These are phyloP conservation scores for Cromileptes altivelis DNA, from an alignment of 2,113 vertebrate species.

Conservation along the genomic window DNA sequence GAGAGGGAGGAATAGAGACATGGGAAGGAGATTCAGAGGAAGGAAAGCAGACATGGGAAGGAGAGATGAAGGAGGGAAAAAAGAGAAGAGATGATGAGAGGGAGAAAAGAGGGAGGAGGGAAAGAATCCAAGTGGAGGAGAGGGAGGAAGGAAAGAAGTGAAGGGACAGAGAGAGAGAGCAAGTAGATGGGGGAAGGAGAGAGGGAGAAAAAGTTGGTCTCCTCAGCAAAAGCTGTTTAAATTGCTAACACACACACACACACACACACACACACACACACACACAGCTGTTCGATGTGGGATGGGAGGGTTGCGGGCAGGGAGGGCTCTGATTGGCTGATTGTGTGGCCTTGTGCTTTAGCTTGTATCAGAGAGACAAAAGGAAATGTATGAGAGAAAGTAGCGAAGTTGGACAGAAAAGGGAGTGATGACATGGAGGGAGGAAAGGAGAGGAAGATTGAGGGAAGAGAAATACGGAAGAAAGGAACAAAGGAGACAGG, in stretches of 20 bases:
- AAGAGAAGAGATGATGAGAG: background rate
- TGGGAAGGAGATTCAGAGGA: background rate
- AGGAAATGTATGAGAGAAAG: no score
- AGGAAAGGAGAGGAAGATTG: no score
- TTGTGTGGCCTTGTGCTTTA: constrained; percentile 76
- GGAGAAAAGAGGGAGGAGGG: background rate
- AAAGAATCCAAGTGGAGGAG: background rate
- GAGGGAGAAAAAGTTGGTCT: constrained; percentile 42
- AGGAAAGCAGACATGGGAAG: background rate
- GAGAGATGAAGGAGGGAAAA: background rate
- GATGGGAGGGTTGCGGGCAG: constrained; percentile 49
- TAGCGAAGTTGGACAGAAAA: background rate
- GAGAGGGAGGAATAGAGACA: background rate
- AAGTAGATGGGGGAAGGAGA: background rate
- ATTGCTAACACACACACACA: constrained; percentile 6
- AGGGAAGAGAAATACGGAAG: background rate
- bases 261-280: constrained; percentile 34
- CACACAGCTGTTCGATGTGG: constrained; percentile 30
- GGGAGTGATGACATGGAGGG: no score
- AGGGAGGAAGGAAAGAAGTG: background rate
- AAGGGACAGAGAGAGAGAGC: background rate
- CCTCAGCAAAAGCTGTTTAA: constrained; percentile 29
- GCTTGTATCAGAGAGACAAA: constrained; percentile 61
- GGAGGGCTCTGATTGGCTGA: constrained; percentile 68
- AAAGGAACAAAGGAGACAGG: background rate